Base-by-base conservation (phyloP, 1,140 invertebrate species). In the Doryteuthis pealeii region DNA sequence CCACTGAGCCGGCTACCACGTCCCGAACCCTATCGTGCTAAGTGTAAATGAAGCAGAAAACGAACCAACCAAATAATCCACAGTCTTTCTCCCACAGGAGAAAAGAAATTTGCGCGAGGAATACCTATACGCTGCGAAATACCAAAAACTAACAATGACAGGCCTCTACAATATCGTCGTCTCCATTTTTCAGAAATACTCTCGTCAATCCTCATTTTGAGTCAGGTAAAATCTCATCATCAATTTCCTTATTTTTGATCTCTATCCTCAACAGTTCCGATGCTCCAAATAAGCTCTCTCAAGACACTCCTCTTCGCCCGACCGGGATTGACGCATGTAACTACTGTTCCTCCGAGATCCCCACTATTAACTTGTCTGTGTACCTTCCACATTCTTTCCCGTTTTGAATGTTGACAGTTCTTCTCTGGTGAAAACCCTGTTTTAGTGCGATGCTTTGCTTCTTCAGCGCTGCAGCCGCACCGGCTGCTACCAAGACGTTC, bases 41-140 rank as follows among this genome's bases (percentile, higher is more conserved):
- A 91, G 83, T 0, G 90, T 95, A n/a, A 30, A 95, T 95, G 89
- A 97, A 97, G 82, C 95, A 97, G 85, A 98, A 98, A 96, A 98
- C 70, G 94, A 94, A 40, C 94, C 94, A 81, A 97, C 95, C 18
- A 98, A 88, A 32, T 95, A 91, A 62, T 91, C 93, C n/a, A n/a
- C 85, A 87, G 1, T 79, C 77, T 70, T 83, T 73, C 49, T 83
- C 83, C 81, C 83, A 86, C 1, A 81, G 0, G 77, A 65, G 75
- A 87, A 86, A 32, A 88, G 77, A 54, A n/a, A n/a, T n/a, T n/a
- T 18, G 85, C 85, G 1, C 87, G 32, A 78, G 72, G 22, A 84
- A 76, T 12, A 87, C n/a, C n/a, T 83, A 75, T 88, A 88, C 12
- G 71, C n/a, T 80, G 79, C 77, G 6, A n/a, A 87, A 80, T 0